A percentile compares a stretch with the other conserved stretches of the same genome.
Conservation (phyloP, 2,797 vertebrate genomes). For the Muraenolepis orangiensis region DNA sequence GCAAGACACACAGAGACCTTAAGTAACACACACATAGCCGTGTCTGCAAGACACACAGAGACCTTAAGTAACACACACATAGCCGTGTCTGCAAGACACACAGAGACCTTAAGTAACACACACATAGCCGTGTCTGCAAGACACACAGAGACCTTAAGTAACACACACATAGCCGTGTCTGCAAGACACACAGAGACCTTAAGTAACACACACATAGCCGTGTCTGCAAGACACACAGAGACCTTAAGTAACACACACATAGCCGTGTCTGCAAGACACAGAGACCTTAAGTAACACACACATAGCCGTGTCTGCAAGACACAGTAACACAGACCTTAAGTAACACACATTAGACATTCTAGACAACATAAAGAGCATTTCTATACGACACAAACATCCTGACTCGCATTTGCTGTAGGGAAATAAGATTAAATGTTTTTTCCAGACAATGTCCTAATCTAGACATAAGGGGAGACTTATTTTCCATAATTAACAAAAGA, state of each 20-base stretch:
- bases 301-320: background rate
- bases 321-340: background rate
- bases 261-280: constrained; percentile 53
- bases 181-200: too few relatives aligned
- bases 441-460: background rate
- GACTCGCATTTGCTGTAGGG: background rate
- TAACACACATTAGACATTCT: background rate
- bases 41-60: too few relatives aligned
- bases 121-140: too few relatives aligned
- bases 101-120: too few relatives aligned
- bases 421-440: background rate
- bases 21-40: too few relatives aligned
- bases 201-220: too few relatives aligned
- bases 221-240: too few relatives aligned
- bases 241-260: background rate
- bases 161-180: constrained; percentile 39
- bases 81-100: too few relatives aligned
- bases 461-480: background rate
- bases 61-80: too few relatives aligned
- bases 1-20: constrained; percentile 12
- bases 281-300: background rate
- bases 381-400: background rate
- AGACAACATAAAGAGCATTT: background rate
- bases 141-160: too few relatives aligned
- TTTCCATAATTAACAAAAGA: background rate